Percentiles rank a stretch among this genome's conserved stretches.
phyloP scores from a whole-genome alignment of 2,113 vertebrate genomes.

The Phyllopteryx taeniolatus region DNA sequence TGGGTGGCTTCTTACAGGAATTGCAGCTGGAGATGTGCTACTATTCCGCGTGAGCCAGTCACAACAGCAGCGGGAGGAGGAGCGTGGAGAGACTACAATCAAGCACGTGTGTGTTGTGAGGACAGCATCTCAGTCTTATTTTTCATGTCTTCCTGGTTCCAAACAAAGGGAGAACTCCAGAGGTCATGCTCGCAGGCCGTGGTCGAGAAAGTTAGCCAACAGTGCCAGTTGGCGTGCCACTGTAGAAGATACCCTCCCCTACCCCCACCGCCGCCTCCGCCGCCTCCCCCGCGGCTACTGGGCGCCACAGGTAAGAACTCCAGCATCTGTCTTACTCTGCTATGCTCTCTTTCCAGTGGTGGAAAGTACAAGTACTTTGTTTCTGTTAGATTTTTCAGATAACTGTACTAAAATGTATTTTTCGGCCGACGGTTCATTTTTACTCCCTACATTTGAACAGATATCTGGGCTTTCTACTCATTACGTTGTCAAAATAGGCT shows the following conservation, averaged over 20 bases:
- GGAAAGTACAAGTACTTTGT: neutral
- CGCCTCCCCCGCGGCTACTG: constrained; percentile 85
- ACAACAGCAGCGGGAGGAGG: constrained; percentile 42
- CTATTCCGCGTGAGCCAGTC: constrained; percentile 61
- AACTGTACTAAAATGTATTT: too few species aligned
- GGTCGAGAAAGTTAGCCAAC: constrained; percentile 81
- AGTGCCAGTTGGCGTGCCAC: constrained; percentile 86
- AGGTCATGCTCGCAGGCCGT: constrained; percentile 86
- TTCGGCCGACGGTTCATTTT: too few species aligned
- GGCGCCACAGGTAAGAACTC: constrained; percentile 77
- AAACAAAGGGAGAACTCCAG: constrained; percentile 83
- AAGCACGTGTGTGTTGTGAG: constrained; percentile 8
- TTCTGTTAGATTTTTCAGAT: too few species aligned
- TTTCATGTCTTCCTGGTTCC: constrained; percentile 24
- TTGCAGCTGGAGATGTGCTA: constrained; percentile 62
- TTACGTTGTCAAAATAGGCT: too few species aligned
- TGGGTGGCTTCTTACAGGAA: constrained; percentile 67
- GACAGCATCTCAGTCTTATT: constrained; percentile 38
- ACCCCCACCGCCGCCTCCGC: constrained; percentile 88
- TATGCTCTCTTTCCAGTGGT: neutral
- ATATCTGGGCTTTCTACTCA: too few species aligned
- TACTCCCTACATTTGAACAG: too few species aligned
- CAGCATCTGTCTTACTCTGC: constrained; percentile 20
- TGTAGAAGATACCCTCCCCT: constrained; percentile 87
- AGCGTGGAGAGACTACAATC: constrained; percentile 34